Evolutionary conservation across 2,113 vertebrate species (phyloP).

Genomic region (mouse (Mus musculus)): DNA sequence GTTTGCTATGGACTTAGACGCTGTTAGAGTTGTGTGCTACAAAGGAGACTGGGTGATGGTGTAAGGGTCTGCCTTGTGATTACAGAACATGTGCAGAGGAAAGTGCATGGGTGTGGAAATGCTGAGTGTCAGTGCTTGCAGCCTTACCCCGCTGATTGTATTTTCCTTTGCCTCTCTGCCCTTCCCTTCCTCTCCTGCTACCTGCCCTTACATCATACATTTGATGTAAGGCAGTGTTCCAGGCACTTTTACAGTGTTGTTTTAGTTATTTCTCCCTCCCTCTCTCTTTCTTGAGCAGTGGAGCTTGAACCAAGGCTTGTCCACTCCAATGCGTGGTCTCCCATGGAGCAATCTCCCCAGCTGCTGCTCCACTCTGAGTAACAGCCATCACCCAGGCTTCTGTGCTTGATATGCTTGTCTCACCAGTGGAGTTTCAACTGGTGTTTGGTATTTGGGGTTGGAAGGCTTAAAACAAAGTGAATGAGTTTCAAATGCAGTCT

Average conservation of each 20-base stretch:
- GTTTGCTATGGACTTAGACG: constrained; percentile 39
- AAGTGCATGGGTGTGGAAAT: background rate
- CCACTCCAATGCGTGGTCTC: background rate
- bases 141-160: background rate
- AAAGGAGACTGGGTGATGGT: constrained; percentile 1
- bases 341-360: no score
- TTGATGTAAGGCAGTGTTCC: background rate
- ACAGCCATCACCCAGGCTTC: background rate
- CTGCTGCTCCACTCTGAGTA: background rate
- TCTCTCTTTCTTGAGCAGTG: background rate
- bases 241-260: background rate
- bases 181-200: background rate
- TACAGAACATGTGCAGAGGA: background rate
- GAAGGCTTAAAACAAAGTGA: constrained; percentile 50
- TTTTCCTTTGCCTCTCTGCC: background rate
- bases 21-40: constrained; percentile 11
- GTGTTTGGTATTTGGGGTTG: background rate
- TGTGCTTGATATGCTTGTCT: constrained; percentile 14
- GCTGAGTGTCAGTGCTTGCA: background rate
- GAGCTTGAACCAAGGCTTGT: background rate
- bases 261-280: background rate
- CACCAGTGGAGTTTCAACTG: background rate
- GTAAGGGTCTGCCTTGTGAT: constrained; percentile 28
- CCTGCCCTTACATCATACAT: background rate
- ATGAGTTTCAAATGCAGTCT: background rate